A percentile compares a stretch with the other conserved stretches of the same genome.
Evolutionary conservation across 2,888 invertebrate genomes (phyloP).

Genomic region (Thymelicus lineola): DNA sequence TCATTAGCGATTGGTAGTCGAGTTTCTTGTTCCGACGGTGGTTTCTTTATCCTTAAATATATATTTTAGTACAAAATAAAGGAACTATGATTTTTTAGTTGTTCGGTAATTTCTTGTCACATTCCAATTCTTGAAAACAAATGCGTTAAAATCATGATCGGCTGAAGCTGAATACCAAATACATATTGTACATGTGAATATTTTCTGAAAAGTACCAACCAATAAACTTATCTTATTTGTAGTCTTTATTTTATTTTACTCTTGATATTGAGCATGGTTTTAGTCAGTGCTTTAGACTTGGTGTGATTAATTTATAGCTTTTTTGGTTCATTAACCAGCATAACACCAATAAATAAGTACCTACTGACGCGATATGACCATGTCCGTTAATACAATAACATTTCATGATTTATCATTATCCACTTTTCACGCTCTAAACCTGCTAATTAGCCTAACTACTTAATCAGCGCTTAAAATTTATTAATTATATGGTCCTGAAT

Average conservation of each 20-base stretch:
- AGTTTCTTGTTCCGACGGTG: slow-evolving; percentile 21
- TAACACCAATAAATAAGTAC: too few species aligned
- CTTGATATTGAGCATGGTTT: not conserved
- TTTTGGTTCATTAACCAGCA: too few species aligned
- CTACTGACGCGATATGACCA: too few species aligned
- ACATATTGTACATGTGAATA: slow-evolving; percentile 68
- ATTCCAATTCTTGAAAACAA: slow-evolving; percentile 69
- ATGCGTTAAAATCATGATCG: slow-evolving; percentile 57
- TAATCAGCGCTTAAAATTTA: not conserved
- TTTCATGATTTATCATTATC: not conserved
- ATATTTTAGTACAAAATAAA: slow-evolving; percentile 55
- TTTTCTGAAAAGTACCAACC: slow-evolving; percentile 68
- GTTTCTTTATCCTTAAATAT: slow-evolving; percentile 35
- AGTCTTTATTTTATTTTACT: slow-evolving; percentile 36
- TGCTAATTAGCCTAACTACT: slow-evolving; percentile 55
- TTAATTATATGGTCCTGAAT: slow-evolving; percentile 1
- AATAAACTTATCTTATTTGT: slow-evolving; percentile 67
- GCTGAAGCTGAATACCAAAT: slow-evolving; percentile 79
- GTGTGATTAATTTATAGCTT: too few species aligned
- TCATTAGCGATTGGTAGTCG: slow-evolving; percentile 46
- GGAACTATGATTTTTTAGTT: slow-evolving; percentile 50
- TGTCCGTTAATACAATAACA: not conserved
- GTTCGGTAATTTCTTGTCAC: slow-evolving; percentile 56
- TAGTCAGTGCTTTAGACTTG: not conserved
- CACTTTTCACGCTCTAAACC: slow-evolving; percentile 1